Percentiles rank a stretch among this genome's conserved stretches.
phyloP scores from a whole-genome alignment of 2,888 invertebrate genomes.

The Carcina quercana region DNA sequence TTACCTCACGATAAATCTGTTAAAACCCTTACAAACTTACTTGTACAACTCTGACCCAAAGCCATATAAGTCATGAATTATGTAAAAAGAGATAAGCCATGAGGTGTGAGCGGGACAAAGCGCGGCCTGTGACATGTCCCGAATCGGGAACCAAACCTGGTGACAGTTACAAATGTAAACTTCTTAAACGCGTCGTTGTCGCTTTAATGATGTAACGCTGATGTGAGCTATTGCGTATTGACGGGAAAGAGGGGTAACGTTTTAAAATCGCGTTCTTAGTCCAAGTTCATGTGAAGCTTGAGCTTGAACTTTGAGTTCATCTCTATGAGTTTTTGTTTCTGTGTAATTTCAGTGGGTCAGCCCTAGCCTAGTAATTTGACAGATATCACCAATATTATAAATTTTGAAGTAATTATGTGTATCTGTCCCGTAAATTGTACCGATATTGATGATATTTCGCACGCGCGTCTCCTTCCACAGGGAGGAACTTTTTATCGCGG shows the following conservation, averaged over 20 bases:
- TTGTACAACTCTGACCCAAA: constrained; percentile 4
- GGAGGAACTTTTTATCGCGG: too few species aligned
- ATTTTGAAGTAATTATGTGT: too few species aligned
- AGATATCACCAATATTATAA: too few species aligned
- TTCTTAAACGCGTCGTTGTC: constrained; percentile 16
- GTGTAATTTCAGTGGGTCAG: too few species aligned
- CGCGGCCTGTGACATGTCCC: constrained; percentile 7
- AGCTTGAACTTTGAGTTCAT: too few species aligned
- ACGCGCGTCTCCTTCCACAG: too few species aligned
- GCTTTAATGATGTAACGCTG: constrained; percentile 21
- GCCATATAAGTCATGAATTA: constrained; percentile 18
- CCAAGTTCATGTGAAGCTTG: too few species aligned
- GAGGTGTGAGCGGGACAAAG: constrained; percentile 14
- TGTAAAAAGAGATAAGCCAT: constrained; percentile 20
- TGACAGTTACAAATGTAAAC: constrained; percentile 37
- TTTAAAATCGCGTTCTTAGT: background rate
- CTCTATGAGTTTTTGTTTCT: too few species aligned
- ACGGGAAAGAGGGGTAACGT: background rate
- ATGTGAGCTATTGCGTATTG: background rate
- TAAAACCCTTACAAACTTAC: constrained; percentile 6
- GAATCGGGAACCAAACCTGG: constrained; percentile 23
- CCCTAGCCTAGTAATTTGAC: too few species aligned
- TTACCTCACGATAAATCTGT: constrained; percentile 8
- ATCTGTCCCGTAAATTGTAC: too few species aligned
- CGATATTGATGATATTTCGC: too few species aligned